Evolutionary conservation across 2,888 invertebrate species (phyloP).

Genomic region (Lycaena phlaeas): DNA sequence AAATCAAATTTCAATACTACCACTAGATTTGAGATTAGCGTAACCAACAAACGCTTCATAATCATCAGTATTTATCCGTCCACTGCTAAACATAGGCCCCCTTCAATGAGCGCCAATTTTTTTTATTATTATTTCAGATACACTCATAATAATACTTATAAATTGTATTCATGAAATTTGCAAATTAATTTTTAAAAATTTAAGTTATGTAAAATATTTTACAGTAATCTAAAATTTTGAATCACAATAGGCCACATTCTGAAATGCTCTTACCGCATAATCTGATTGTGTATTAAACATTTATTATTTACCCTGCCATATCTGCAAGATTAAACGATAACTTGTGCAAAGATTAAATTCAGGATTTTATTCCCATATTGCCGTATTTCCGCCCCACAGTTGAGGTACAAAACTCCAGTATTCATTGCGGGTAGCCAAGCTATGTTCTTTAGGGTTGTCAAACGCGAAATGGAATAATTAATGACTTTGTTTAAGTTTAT

Average conservation of each 20-base stretch:
- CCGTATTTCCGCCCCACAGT: conserved; percentile 57
- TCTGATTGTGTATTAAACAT: conserved; percentile 56
- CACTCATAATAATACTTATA: too few relatives aligned
- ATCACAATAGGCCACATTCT: neutral
- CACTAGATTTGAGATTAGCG: too few relatives aligned
- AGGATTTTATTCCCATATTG: conserved; percentile 67
- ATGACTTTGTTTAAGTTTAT: conserved; percentile 6
- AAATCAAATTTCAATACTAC: too few relatives aligned
- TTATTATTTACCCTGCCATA: conserved; percentile 65
- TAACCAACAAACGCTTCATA: too few relatives aligned
- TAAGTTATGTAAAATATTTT: too few relatives aligned
- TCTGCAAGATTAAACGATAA: conserved; percentile 56
- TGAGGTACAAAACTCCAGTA: conserved; percentile 62
- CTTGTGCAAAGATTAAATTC: conserved; percentile 67
- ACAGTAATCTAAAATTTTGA: too few relatives aligned
- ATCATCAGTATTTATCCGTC: too few relatives aligned
- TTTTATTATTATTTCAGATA: too few relatives aligned
- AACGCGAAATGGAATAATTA: conserved; percentile 11
- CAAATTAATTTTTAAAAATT: too few relatives aligned
- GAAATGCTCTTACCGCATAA: conserved; percentile 47
- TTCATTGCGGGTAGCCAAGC: conserved; percentile 62
- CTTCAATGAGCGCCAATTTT: too few relatives aligned
- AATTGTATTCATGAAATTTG: too few relatives aligned
- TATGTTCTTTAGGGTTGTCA: conserved; percentile 42
- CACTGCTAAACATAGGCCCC: too few relatives aligned